These are phyloP conservation scores for Xiphydria camelus DNA, from an alignment of 2,888 invertebrate genomes.

Conservation along the genomic window DNA sequence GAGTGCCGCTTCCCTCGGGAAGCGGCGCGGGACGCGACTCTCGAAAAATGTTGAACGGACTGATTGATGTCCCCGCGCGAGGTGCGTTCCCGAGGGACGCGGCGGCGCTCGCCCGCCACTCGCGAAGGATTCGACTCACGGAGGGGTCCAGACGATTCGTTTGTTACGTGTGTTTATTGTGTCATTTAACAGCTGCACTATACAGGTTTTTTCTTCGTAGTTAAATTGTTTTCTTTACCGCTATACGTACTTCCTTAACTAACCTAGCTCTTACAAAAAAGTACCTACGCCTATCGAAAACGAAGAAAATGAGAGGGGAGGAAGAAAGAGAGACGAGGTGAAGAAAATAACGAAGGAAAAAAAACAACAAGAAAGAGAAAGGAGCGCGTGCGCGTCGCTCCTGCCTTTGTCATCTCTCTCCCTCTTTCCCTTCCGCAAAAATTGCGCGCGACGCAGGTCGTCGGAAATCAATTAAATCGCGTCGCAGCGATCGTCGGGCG, in stretches of 20 bases:
- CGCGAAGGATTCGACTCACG: no score
- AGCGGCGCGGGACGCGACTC: no score
- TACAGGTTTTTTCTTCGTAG: slow-evolving; percentile 3
- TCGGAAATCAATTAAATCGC: no score
- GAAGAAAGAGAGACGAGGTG: neutral
- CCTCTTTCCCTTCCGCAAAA: no score
- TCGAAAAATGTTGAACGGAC: no score
- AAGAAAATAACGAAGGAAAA: neutral
- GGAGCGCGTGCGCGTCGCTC: neutral
- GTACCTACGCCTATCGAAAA: neutral
- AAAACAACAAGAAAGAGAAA: slow-evolving; percentile 3
- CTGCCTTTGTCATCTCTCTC: no score
- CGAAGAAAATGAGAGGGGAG: neutral
- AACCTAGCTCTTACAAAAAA: neutral
- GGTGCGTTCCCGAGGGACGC: no score
- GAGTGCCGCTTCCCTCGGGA: no score
- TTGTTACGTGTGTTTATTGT: slow-evolving; percentile 1
- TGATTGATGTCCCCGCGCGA: no score
- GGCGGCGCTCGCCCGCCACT: no score
- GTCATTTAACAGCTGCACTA: slow-evolving; percentile 3
- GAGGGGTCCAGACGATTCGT: neutral
- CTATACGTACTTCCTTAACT: neutral
- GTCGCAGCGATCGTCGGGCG: no score
- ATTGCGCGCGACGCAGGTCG: no score
- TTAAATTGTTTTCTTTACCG: slow-evolving; percentile 2